A percentile compares a stretch with the other conserved stretches of the same genome.
Conservation (phyloP, 1,140 invertebrate genomes). For the Apis florea region DNA sequence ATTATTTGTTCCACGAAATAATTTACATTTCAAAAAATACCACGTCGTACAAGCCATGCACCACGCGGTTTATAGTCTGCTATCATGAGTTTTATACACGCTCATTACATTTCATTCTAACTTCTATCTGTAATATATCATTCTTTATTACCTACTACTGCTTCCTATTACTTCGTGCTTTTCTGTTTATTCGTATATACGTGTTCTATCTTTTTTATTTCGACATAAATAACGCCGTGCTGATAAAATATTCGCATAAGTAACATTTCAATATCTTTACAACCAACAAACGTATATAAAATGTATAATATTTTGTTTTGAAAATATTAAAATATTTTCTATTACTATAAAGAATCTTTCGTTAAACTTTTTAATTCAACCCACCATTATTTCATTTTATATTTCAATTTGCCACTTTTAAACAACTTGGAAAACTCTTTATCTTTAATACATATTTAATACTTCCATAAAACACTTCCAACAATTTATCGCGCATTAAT, state of each 20-base stretch:
- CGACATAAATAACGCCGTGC: not conserved
- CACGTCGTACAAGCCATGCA: not conserved
- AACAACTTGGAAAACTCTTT: too few species aligned
- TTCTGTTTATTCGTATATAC: not conserved
- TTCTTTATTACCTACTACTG: constrained; percentile 1
- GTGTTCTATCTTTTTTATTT: not conserved
- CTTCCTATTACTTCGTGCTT: not conserved
- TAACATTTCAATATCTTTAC: not conserved
- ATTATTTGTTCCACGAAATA: not conserved
- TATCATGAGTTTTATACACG: constrained; percentile 16
- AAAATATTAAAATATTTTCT: too few species aligned
- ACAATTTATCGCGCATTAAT: too few species aligned
- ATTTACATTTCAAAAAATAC: constrained; percentile 5
- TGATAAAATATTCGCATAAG: not conserved
- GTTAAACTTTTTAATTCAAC: too few species aligned
- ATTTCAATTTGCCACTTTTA: too few species aligned
- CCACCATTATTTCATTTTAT: too few species aligned
- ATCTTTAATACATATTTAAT: too few species aligned
- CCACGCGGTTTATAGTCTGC: constrained; percentile 1
- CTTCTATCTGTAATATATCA: constrained; percentile 13
- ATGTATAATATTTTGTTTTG: not conserved
- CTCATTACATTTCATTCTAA: constrained; percentile 17
- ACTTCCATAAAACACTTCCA: too few species aligned
- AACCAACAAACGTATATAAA: not conserved
- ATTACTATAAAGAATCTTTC: too few species aligned